Percentiles rank a stretch among this genome's conserved stretches.
Conservation (phyloP, 2,113 vertebrate genomes). For the Bufo gargarizans region DNA sequence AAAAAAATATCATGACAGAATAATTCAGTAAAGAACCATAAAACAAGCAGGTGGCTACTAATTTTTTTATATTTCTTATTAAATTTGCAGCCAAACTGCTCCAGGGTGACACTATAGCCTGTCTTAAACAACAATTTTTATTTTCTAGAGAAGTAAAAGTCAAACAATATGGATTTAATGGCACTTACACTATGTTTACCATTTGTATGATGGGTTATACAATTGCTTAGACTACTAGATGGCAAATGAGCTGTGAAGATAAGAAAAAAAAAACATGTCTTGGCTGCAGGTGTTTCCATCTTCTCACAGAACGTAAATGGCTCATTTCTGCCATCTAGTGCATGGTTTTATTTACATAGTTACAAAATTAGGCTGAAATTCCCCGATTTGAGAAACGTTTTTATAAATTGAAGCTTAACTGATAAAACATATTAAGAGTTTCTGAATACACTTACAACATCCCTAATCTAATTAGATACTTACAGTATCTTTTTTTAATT, state of each 20-base stretch:
- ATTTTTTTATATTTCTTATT: not conserved
- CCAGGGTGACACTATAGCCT: not conserved
- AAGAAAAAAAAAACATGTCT: conserved; percentile 30
- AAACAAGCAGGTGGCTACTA: not conserved
- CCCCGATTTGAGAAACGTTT: not conserved
- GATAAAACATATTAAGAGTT: not conserved
- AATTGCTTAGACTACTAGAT: conserved; percentile 41
- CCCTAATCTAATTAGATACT: not conserved
- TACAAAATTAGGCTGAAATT: not conserved
- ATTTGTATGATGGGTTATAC: conserved; percentile 44
- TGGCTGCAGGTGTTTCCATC: conserved; percentile 42
- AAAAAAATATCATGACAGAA: not conserved
- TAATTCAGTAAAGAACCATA: not conserved
- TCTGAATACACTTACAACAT: not conserved
- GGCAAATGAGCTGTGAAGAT: conserved; percentile 42
- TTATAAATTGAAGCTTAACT: not conserved
- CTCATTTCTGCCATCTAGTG: conserved; percentile 53
- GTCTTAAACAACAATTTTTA: conserved; percentile 27
- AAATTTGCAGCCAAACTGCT: not conserved
- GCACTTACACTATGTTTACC: conserved; percentile 13
- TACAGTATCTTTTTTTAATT: not conserved
- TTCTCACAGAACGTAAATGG: conserved; percentile 1
- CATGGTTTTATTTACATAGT: not conserved
- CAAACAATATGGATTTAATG: conserved; percentile 18
- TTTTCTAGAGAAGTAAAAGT: conserved; percentile 13